Evolutionary conservation across 2,797 vertebrate species (phyloP), one percentile per base, ranked within the genome.

Genomic region (Chaunax sp.): DNA sequence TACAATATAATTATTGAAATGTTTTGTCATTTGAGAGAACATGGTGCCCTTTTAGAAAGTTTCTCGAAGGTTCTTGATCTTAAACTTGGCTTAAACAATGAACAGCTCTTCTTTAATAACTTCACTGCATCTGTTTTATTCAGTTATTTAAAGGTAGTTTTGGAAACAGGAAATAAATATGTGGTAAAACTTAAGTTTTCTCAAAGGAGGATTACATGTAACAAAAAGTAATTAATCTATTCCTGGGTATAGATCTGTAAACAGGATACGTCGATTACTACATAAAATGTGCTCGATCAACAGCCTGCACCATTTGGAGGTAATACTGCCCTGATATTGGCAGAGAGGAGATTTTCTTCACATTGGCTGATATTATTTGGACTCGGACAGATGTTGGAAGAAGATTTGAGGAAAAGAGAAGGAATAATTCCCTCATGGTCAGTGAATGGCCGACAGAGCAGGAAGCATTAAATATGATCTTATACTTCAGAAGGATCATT

Each of bases 381-480:
- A 67, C 51, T 12, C 3, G 14, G 69, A 38, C 33, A 38, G 47
- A 69, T 60, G 28, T 69, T 81, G 37, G 52, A 81, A 3, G 11
- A 3, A 19, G 10, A 23, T 81, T 43, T 10, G 19, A 83, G 38
- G 22, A 75, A 72, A 59, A 15, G 9, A 38, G 45, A 20, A 62
- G 28, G 20, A 62, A 28, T 66, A 15, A 65, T 50, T 49, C 20
- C 50, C 20, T 53, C 23, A 53, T 54, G 53, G 37, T 75, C 43
- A 60, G 49, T 68, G 8, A n/a, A 69, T 9, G 41, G 40, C 20
- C 23, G 62, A 47, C 58, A 64, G 63, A 65, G 33, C 54, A 64
- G 50, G 69, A 85, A 72, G 63, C n/a, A 3, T 0, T 7, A 18
- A 63, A 37, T 51, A 10, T 13, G 47, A 77, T 60, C 35, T 28